These are phyloP conservation scores for Eublepharis macularius DNA, from an alignment of 2,113 vertebrate genomes.

Conservation along the genomic window DNA sequence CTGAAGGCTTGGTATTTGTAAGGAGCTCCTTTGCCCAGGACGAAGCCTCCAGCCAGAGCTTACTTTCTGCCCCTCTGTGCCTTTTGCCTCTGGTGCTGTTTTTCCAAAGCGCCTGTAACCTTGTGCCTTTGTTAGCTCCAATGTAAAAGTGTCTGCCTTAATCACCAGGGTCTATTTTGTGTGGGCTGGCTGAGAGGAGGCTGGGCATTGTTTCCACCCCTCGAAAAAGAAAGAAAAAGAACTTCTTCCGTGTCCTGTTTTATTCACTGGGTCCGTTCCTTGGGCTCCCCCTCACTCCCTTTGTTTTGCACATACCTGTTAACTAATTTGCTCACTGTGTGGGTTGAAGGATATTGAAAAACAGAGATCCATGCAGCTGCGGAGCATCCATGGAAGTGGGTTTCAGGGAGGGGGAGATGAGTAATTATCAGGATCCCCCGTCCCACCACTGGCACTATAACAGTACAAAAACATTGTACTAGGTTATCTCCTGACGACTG, in stretches of 20 bases:
- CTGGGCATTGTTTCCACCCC: no score
- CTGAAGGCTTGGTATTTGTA: neutral
- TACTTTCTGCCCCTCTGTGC: neutral
- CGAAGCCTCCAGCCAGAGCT: neutral
- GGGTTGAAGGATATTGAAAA: neutral
- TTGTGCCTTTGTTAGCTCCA: neutral
- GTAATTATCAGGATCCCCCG: no score
- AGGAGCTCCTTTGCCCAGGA: neutral
- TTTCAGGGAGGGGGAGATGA: neutral
- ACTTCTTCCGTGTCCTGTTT: neutral
- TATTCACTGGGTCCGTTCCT: no score
- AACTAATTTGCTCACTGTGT: neutral
- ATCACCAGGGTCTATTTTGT: neutral
- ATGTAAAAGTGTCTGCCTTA: neutral
- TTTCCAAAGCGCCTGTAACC: neutral
- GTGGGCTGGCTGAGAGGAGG: neutral
- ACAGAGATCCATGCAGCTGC: neutral
- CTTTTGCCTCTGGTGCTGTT: neutral
- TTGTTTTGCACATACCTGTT: conserved; percentile 1
- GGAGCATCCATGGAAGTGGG: no score
- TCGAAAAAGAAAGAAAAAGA: neutral
- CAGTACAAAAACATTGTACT: neutral
- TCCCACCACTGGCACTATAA: neutral
- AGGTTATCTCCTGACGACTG: neutral
- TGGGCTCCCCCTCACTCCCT: neutral